Base-by-base conservation (phyloP, 2,888 invertebrate genomes). In the Nezara viridula region DNA sequence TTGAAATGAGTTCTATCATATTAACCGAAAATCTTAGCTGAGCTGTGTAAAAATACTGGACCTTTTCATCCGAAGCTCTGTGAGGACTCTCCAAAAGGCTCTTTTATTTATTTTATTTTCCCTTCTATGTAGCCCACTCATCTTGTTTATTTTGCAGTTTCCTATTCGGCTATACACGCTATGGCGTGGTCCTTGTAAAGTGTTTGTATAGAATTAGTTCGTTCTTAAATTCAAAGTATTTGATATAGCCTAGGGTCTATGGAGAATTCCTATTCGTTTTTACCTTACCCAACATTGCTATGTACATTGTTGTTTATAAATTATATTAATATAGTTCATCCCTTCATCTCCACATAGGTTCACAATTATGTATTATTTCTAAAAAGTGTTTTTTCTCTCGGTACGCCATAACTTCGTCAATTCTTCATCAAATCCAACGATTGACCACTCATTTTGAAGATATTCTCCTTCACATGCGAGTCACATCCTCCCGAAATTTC, bases 1-100 rank as follows among this genome's bases (percentile, higher is more conserved):
- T 73, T 73, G 66, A 73, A 73, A 73, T 73, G 66, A 73, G 21
- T 73, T 73, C 37, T 73, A 73, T 73, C 66, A 73, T 21, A 73
- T 73, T 60, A 73, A 73, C 66, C 66, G 37, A 73, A 73, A 73
- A 73, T 73, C 66, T 73, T 73, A 73, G 9, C 37, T 37, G 19
- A 73, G 21, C 7, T 37, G 66, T 73, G 66, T 37, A 37, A 73
- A 73, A 73, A 73, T 73, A 73, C 66, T 19, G 66, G 66, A 37
- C 66, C 66, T 73, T 73, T 73, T 73, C 37, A 73, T 37, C 37
- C 2, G 10, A 5, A 37, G 37, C 10, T 37, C 32, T 37, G 19
- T 73, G 37, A 73, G 66, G 66, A 37, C 66, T 32, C 66, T 73
- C 37, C 32, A 73, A 73, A 66, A 37, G 66, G 66, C 32, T 27